phyloP scores from a whole-genome alignment of 2,797 vertebrate species.

The Diplodus sargus region DNA sequence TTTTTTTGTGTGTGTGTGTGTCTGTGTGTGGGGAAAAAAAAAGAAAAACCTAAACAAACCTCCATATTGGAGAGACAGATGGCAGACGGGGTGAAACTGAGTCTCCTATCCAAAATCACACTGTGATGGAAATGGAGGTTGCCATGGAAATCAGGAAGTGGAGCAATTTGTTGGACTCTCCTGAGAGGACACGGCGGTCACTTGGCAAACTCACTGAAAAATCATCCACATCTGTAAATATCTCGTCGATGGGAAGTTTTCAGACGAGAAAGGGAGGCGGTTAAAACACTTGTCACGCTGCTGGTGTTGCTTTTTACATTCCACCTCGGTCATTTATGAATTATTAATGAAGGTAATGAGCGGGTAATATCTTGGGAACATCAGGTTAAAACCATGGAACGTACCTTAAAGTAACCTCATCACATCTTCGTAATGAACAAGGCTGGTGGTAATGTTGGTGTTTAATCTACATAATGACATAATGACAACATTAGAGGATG shows the following conservation, averaged over 20 bases:
- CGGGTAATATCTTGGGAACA: too few species aligned
- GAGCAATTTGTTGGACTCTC: slow-evolving; percentile 54
- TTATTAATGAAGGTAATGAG: background rate
- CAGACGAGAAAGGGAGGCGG: background rate
- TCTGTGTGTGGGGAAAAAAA: slow-evolving; percentile 12
- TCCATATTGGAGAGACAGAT: slow-evolving; percentile 82
- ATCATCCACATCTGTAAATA: slow-evolving; percentile 53
- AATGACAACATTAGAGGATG: background rate
- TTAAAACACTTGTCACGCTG: background rate
- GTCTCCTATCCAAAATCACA: slow-evolving; percentile 72
- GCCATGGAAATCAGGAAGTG: slow-evolving; percentile 79
- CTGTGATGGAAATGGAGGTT: slow-evolving; percentile 73
- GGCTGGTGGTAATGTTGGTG: too few species aligned
- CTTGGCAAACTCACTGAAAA: slow-evolving; percentile 34
- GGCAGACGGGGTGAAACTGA: slow-evolving; percentile 72
- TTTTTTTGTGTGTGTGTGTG: slow-evolving; percentile 19
- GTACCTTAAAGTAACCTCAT: background rate
- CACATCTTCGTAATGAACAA: background rate
- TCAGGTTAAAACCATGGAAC: too few species aligned
- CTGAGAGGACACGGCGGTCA: slow-evolving; percentile 33
- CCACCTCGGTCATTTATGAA: background rate
- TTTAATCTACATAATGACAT: too few species aligned
- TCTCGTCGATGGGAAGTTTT: background rate
- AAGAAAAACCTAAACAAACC: slow-evolving; percentile 64
- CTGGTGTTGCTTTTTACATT: background rate